phyloP scores from a whole-genome alignment of 1,140 invertebrate species.

The Orchesella cincta region DNA sequence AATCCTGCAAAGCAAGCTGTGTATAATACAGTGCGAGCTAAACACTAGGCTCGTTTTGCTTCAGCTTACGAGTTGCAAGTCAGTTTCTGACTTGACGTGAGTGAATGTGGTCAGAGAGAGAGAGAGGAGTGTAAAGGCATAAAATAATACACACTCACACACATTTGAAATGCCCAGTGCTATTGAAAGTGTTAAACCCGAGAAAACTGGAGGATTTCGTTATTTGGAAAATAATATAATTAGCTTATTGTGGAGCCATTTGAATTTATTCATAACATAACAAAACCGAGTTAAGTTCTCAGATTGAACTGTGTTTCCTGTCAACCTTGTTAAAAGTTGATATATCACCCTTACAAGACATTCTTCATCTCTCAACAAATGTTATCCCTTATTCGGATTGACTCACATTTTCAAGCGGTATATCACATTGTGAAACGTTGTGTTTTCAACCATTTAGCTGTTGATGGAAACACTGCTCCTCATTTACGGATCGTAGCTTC shows the following conservation, averaged over 20 bases:
- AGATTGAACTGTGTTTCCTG: background rate
- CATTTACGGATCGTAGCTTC: background rate
- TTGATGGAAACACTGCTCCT: background rate
- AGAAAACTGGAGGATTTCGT: no score
- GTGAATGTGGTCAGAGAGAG: slow-evolving; percentile 24
- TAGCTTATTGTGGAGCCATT: no score
- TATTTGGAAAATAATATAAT: no score
- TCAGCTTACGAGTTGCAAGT: slow-evolving; percentile 6
- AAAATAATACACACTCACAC: background rate
- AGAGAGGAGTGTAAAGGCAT: background rate
- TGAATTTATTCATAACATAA: background rate
- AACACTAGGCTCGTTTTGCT: no score
- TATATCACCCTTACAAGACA: background rate
- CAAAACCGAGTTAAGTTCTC: background rate
- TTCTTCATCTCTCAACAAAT: background rate
- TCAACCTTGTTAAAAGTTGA: background rate
- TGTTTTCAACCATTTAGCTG: background rate
- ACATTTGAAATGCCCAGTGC: no score
- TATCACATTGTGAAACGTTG: background rate
- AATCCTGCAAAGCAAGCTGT: background rate
- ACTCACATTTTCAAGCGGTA: background rate
- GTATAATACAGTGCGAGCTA: no score
- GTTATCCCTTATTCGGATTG: slow-evolving; percentile 3
- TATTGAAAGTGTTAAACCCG: no score
- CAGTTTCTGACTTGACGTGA: slow-evolving; percentile 25